Evolutionary conservation across 2,797 vertebrate genomes (phyloP), one percentile per base, ranked within the genome.

Genomic region (Cacajao melanocephalus): DNA sequence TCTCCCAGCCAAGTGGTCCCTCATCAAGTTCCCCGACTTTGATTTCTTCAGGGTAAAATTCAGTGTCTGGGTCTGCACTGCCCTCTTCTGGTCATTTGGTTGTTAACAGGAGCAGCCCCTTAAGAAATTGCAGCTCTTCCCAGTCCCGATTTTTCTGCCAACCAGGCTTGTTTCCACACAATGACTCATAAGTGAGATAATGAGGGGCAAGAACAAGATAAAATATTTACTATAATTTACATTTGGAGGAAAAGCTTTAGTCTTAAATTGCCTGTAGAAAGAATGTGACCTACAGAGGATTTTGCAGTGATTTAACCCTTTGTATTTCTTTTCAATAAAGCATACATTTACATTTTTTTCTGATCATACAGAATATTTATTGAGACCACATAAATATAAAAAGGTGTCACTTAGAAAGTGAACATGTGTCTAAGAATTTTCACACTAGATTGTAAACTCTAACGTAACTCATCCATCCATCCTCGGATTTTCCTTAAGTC

Each of bases 181-280:
- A 8, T 90, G 96, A 94, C 81, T 94, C 93, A 93, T 41, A 82
- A n/a, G 83, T n/a, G 87, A 85, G 90, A 92, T 79, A 82, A 92
- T 61, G 78, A 72, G 80, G 84, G 50, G 24, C 57, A 36, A 88
- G 88, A 88, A 61, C 52, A 88, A 95, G 92, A 73, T 79, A 79
- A 85, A 92, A 93, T 93, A 88, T 96, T 98, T 93, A 90, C 85
- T 92, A 12, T 94, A 75, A 94, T 96, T 96, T 96, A 96, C 84
- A 80, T 1, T 6, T 0, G 55, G 46, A 70, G 67, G 57, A 93
- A 94, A 92, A 70, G 67, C 67, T 57, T 88, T 20, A 14, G 80
- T 91, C 50, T 87, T 67, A 79, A 79, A 33, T 91, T 41, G 26
- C 61, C 52, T 20, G 73, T 64, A 88, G 67, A 75, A 73, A 93